Evolutionary conservation across 2,888 invertebrate species (phyloP), one percentile per base, ranked within the genome.

Genomic region (Palloptera scutellata): DNA sequence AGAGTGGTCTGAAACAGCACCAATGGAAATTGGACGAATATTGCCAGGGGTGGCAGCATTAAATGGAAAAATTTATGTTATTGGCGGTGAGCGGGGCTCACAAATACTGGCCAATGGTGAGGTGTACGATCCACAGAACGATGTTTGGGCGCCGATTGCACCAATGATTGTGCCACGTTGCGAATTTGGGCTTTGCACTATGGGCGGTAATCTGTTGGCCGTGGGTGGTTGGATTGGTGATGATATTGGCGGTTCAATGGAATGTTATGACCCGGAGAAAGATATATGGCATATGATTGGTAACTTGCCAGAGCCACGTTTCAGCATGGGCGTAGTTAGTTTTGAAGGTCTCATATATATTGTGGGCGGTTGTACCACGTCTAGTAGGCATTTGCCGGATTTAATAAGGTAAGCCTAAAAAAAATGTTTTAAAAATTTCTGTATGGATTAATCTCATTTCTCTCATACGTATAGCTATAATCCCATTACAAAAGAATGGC

Each of bases 151-250:
- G 64, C 86, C 87, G 72, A 89, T 91, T 77, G 87, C 91, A 8
- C 89, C 89, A 12, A 93, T 94, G 92, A 90, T 91, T 71, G 92
- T 93, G 74, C 92, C 94, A 0, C 88, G 97, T 20, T 96, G 95
- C 85, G 96, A 95, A 83, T 94, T 96, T 81, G 96, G 96, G 1
- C 86, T 96, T 71, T 94, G 94, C 78, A 92, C 93, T 13, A 89
- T 93, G 84, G 91, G 93, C 75, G 94, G 93, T 41, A 89, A 89
- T 77, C 85, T 97, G 68, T 95, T 93, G 81, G 96, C 95, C 0
- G 90, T 97, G 76, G 96, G 97, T 54, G 97, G 97, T 4, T 96
- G 96, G 96, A 91, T 96, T 43, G 96, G 96, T 0, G 92, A 93
- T 70, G 95, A 95, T 81, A 94, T 96, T 82, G 95, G 95, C 1